Conservation (phyloP, 2,888 invertebrate species). For the Odiellus spinosus region DNA sequence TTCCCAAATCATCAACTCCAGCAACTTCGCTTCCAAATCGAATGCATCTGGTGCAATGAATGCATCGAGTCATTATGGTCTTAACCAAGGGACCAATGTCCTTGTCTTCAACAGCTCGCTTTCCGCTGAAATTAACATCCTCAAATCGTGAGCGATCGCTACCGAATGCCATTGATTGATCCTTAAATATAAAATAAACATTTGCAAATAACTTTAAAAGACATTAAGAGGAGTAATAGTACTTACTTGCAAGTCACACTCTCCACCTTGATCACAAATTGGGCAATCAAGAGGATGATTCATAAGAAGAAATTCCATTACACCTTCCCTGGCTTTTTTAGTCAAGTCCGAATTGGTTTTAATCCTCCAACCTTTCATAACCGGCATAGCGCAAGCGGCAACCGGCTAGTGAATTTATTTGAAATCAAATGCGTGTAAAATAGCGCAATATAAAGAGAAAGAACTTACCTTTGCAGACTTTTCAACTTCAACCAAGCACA, state of each 20-base stretch:
- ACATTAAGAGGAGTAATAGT: neutral
- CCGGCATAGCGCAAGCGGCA: constrained; percentile 99
- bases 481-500: constrained; percentile 99
- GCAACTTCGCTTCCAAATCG: constrained; percentile 98
- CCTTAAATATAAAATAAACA: constrained; percentile 51
- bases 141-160: constrained; percentile 72
- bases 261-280: constrained; percentile 88
- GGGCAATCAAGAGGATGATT: constrained; percentile 99
- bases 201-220: no score
- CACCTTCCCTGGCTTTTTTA: constrained; percentile 55
- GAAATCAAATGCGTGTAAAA: neutral
- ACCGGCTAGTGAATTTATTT: constrained; percentile 46
- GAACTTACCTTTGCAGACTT: constrained; percentile 64
- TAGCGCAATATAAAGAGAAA: neutral
- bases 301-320: constrained; percentile 96
- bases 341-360: constrained; percentile 95
- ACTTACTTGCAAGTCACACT: constrained; percentile 39
- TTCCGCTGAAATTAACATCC: constrained; percentile 78
- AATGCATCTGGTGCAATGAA: constrained; percentile 96
- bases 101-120: constrained; percentile 96
- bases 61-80: constrained; percentile 98
- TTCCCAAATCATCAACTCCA: constrained; percentile 90
- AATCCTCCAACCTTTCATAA: constrained; percentile 98
- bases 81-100: constrained; percentile 95
- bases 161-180: constrained; percentile 99